Percentiles rank a stretch among this genome's conserved stretches.
phyloP scores from a whole-genome alignment of 2,113 vertebrate genomes.

The Peromyscus polionotus region DNA sequence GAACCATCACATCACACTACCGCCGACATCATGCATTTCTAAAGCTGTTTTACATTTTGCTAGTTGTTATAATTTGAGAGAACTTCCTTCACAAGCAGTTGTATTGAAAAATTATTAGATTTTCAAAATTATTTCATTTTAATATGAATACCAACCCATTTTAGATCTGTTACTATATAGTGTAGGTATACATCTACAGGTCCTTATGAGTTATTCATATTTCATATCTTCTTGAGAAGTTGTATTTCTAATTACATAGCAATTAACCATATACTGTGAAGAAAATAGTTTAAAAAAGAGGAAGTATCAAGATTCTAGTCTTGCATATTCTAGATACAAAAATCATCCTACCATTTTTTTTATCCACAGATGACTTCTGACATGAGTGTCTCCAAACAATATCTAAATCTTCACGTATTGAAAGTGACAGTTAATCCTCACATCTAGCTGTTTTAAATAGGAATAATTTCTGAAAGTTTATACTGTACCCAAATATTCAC shows the following conservation, averaged over 20 bases:
- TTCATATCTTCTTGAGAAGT: not conserved
- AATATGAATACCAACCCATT: not conserved
- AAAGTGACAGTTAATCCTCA: not conserved
- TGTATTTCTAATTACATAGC: not conserved
- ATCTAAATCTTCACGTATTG: not conserved
- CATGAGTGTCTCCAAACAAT: not conserved
- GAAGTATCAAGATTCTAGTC: not conserved
- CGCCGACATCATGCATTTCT: not conserved
- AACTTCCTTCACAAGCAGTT: not conserved
- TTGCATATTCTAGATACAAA: not conserved
- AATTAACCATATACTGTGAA: not conserved
- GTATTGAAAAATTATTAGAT: not conserved
- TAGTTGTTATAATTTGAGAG: not conserved
- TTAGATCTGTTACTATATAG: not conserved
- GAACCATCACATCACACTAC: not conserved
- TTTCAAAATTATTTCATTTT: not conserved
- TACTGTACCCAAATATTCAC: not conserved
- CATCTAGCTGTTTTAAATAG: not conserved
- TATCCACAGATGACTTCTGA: not conserved
- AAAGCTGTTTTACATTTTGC: not conserved
- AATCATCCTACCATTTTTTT: no score
- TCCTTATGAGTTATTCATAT: not conserved
- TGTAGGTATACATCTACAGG: not conserved
- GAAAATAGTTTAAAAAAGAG: not conserved
- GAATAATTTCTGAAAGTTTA: not conserved